Evolutionary conservation across 2,888 invertebrate species (phyloP).

Genomic region (Elegia similella): DNA sequence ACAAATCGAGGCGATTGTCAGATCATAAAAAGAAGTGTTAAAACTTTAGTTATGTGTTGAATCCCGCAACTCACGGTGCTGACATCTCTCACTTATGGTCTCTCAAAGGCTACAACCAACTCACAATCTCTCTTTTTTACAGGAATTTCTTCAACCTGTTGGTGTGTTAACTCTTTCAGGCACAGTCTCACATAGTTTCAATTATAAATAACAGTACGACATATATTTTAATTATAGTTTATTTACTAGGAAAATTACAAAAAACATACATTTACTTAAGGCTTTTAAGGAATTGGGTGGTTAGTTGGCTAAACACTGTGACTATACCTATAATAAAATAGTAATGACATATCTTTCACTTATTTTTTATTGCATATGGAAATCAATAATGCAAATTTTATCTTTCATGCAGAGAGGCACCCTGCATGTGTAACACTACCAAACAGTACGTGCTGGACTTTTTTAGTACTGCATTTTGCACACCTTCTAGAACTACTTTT

Average conservation of each 20-base stretch:
- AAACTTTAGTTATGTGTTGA: no score
- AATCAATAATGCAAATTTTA: constrained; percentile 21
- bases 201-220: not conserved
- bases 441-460: constrained; percentile 24
- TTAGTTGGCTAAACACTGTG: not conserved
- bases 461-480: constrained; percentile 27
- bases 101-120: no score
- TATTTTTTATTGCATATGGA: constrained; percentile 5
- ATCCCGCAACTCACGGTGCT: no score
- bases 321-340: not conserved
- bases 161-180: not conserved
- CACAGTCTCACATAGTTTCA: not conserved
- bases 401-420: constrained; percentile 23
- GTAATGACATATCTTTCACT: not conserved
- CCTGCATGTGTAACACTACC: constrained; percentile 24
- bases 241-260: not conserved
- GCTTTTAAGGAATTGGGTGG: not conserved
- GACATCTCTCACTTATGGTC: no score
- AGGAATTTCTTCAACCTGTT: no score
- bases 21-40: no score
- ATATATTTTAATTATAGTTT: not conserved
- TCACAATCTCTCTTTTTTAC: no score
- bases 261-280: not conserved
- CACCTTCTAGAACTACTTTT: constrained; percentile 26
- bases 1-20: no score